Evolutionary conservation across 2,113 vertebrate genomes (phyloP).

Genomic region (Myiagra hebetior): DNA sequence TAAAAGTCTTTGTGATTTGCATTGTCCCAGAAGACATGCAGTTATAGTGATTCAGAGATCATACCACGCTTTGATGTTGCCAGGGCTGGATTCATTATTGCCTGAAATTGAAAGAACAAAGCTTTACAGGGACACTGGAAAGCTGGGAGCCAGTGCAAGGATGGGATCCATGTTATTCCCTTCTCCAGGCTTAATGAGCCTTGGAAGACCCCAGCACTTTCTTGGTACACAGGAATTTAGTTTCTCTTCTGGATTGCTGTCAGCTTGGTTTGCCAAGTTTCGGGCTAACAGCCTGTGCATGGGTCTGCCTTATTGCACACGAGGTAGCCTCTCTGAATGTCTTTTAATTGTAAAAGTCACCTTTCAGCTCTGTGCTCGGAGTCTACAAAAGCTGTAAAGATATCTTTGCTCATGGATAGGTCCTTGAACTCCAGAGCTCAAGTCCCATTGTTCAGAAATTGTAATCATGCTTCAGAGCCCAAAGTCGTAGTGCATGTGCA

Average conservation of each 20-base stretch:
- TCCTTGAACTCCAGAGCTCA: not conserved
- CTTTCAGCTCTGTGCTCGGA: not conserved
- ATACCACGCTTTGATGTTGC: not conserved
- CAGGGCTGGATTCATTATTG: not conserved
- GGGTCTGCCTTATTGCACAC: not conserved
- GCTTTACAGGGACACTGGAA: not conserved
- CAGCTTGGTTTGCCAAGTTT: not conserved
- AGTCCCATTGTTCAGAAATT: not conserved
- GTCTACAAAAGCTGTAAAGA: not conserved
- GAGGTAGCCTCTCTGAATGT: not conserved
- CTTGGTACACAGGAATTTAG: not conserved
- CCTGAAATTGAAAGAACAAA: slow-evolving; percentile 20
- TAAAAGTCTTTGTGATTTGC: slow-evolving; percentile 29
- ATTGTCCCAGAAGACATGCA: slow-evolving; percentile 18
- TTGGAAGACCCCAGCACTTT: not conserved
- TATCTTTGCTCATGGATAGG: not conserved
- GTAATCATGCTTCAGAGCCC: not conserved
- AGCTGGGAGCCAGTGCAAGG: not conserved
- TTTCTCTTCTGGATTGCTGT: not conserved
- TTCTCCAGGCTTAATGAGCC: not conserved
- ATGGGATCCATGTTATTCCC: not conserved
- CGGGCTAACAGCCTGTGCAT: not conserved
- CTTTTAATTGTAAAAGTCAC: not conserved
- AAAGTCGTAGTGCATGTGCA: not conserved
- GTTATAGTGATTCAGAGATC: slow-evolving; percentile 31